phyloP scores from a whole-genome alignment of 2,797 vertebrate species.

The Tapirus indicus region DNA sequence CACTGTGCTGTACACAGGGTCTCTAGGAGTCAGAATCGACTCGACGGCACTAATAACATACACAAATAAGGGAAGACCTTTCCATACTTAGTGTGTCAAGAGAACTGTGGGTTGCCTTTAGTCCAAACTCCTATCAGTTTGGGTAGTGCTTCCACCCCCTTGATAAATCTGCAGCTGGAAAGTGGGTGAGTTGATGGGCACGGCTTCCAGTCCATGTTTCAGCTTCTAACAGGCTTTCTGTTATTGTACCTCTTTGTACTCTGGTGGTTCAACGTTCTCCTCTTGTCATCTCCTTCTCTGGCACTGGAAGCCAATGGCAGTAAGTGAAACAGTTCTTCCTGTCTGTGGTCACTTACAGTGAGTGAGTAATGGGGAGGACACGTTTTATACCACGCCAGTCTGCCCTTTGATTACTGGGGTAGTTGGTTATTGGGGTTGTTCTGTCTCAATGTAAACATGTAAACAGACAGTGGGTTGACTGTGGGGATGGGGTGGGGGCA shows the following conservation, averaged over 20 bases:
- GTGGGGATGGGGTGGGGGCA: too few relatives aligned
- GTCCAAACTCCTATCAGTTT: not conserved
- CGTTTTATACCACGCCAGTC: not conserved
- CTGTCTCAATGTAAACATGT: slow-evolving; percentile 8
- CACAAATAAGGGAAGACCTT: slow-evolving; percentile 7
- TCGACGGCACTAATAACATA: not conserved
- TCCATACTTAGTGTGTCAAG: not conserved
- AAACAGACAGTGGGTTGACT: slow-evolving; percentile 44
- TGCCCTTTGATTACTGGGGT: not conserved
- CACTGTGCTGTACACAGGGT: too few relatives aligned
- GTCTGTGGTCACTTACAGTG: not conserved
- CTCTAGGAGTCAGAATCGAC: too few relatives aligned
- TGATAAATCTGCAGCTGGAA: not conserved
- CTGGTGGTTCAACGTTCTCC: not conserved
- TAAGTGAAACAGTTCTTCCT: not conserved
- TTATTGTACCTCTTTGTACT: not conserved
- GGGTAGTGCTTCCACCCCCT: not conserved
- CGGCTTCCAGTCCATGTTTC: not conserved
- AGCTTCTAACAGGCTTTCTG: not conserved
- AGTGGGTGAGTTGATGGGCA: not conserved
- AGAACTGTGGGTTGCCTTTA: not conserved
- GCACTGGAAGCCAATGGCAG: not conserved
- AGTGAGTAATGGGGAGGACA: not conserved
- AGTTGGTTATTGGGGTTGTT: not conserved
- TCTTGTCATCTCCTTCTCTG: not conserved